phyloP scores from a whole-genome alignment of 2,113 vertebrate species.

The Indri indri region DNA sequence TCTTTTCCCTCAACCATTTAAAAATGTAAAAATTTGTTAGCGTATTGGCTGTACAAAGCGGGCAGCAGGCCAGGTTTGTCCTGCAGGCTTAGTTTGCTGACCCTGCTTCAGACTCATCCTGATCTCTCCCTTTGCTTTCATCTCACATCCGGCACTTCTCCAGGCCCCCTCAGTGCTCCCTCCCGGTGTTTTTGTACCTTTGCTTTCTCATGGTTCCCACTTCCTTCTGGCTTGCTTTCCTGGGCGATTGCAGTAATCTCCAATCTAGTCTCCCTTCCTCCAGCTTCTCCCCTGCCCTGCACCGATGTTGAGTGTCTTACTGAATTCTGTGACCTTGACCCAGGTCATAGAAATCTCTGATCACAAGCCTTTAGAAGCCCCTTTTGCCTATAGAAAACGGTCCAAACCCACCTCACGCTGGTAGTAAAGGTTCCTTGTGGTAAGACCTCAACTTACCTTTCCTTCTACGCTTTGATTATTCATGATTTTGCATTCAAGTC shows the following conservation, averaged over 20 bases:
- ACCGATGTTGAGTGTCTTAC: background rate
- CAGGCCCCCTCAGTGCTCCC: background rate
- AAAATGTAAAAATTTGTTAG: background rate
- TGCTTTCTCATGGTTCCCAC: background rate
- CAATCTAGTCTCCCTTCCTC: background rate
- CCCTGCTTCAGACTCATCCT: background rate
- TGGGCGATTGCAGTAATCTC: background rate
- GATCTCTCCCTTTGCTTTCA: background rate
- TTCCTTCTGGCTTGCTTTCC: background rate
- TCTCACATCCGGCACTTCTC: too few species aligned
- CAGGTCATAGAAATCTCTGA: background rate
- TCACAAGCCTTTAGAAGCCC: background rate
- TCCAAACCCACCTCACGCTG: background rate
- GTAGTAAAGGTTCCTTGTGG: background rate
- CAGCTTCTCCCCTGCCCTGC: background rate
- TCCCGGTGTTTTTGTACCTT: background rate
- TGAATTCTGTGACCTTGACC: background rate
- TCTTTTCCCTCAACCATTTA: background rate
- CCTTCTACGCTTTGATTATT: background rate
- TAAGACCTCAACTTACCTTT: background rate
- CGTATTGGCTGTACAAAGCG: background rate
- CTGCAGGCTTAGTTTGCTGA: background rate
- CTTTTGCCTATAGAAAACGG: background rate
- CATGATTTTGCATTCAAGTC: background rate
- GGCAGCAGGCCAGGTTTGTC: background rate